A percentile compares a stretch with the other conserved stretches of the same genome.
Conservation (phyloP, 2,113 vertebrate genomes). For the Neolamprologus variostigma region DNA sequence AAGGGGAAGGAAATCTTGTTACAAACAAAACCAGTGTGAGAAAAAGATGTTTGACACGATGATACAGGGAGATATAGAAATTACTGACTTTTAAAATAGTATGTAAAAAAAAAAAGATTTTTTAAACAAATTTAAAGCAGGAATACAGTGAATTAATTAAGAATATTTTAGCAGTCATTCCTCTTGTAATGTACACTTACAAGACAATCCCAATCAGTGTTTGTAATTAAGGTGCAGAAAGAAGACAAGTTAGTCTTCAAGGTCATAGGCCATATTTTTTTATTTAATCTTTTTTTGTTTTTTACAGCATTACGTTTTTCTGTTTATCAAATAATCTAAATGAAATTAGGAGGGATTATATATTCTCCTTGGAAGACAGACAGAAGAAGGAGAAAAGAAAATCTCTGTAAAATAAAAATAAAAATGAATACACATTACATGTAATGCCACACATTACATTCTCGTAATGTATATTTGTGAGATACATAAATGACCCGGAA, state of each 20-base stretch:
- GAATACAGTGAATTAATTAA: not conserved
- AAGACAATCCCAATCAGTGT: not conserved
- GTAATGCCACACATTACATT: slow-evolving; percentile 6
- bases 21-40: not conserved
- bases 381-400: slow-evolving; percentile 23
- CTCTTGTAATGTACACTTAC: not conserved
- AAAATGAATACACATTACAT: slow-evolving; percentile 24
- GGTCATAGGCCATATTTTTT: slow-evolving; percentile 30
- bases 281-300: slow-evolving; percentile 27
- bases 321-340: slow-evolving; percentile 49
- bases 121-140: not conserved
- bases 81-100: not conserved
- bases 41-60: not conserved
- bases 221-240: not conserved
- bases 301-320: slow-evolving; percentile 44
- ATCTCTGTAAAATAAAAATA: slow-evolving; percentile 42
- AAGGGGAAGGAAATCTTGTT: not conserved
- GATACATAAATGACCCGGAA: slow-evolving; percentile 12
- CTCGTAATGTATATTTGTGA: not conserved
- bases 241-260: not conserved
- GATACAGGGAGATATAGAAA: not conserved
- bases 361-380: slow-evolving; percentile 54
- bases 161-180: not conserved
- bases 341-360: slow-evolving; percentile 22
- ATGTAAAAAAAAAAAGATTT: not conserved